Percentiles rank a stretch among this genome's conserved stretches.
Conservation (phyloP, 2,888 invertebrate species). For the Epinotia bilunana region DNA sequence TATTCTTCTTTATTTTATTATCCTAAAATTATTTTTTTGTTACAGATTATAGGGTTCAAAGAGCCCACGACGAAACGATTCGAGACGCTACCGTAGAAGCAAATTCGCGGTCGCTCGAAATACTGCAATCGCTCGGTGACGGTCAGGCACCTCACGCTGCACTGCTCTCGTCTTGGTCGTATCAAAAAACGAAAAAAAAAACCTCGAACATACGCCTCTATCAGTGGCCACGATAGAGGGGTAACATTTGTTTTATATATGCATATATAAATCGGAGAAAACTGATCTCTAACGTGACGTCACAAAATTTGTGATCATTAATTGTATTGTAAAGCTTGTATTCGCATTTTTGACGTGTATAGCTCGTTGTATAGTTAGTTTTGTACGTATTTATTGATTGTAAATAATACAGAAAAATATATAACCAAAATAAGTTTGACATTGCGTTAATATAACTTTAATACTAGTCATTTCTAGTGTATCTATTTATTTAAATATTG, state of each 20-base stretch:
- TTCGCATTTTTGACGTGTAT: constrained; percentile 71
- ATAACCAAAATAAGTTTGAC: constrained; percentile 66
- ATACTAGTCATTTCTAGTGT: constrained; percentile 84
- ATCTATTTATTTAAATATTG: constrained; percentile 70
- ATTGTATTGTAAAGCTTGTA: constrained; percentile 61
- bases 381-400: constrained; percentile 56
- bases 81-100: constrained; percentile 70
- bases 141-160: constrained; percentile 75
- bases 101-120: constrained; percentile 70
- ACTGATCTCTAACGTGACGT: constrained; percentile 83
- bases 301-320: constrained; percentile 79
- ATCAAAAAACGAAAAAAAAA: constrained; percentile 66
- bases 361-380: constrained; percentile 65
- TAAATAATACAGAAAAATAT: constrained; percentile 62
- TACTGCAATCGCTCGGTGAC: constrained; percentile 77
- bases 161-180: constrained; percentile 77
- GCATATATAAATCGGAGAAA: constrained; percentile 79
- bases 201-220: constrained; percentile 74
- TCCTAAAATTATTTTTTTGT: constrained; percentile 56
- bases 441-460: constrained; percentile 73
- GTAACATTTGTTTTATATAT: constrained; percentile 73
- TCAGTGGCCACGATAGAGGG: constrained; percentile 80
- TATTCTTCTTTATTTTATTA: background rate
- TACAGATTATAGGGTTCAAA: constrained; percentile 73
- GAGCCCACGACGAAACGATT: constrained; percentile 79